A percentile compares a stretch with the other conserved stretches of the same genome.
These are phyloP conservation scores for Macrobrachium nipponense DNA, from an alignment of 1,140 invertebrate species.

Conservation along the genomic window DNA sequence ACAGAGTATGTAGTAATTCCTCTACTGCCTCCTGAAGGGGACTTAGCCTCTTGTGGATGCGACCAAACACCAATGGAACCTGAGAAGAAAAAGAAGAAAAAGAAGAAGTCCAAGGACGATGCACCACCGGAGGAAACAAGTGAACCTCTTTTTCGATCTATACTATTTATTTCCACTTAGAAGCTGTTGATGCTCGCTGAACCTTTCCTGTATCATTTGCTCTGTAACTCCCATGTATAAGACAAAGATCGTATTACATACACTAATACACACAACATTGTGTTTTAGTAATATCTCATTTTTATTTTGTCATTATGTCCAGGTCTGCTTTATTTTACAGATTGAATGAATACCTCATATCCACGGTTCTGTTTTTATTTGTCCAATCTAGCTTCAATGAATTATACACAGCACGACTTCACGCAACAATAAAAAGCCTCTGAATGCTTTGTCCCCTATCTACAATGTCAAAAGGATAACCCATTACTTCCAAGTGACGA, in stretches of 20 bases:
- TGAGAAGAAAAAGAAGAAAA: constrained; percentile 59
- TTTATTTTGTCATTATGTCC: background rate
- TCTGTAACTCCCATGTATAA: no score
- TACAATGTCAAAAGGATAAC: background rate
- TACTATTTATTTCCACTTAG: no score
- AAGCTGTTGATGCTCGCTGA: no score
- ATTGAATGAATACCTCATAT: no score
- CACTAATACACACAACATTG: no score
- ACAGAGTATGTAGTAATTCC: no score
- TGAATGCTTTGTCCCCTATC: no score
- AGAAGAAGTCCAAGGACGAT: constrained; percentile 34
- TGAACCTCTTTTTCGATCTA: constrained; percentile 2
- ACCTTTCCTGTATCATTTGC: no score
- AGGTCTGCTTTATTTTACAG: no score
- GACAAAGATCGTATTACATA: no score
- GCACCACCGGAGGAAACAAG: constrained; percentile 30
- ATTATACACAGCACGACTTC: no score
- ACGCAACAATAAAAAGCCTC: no score
- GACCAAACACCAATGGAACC: constrained; percentile 1
- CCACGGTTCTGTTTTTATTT: background rate
- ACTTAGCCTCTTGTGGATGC: constrained; percentile 44
- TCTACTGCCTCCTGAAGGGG: constrained; percentile 32
- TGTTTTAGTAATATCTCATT: background rate
- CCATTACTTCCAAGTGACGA: background rate
- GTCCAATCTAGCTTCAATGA: background rate